phyloP scores from a whole-genome alignment of 2,888 invertebrate species.

The Xestia c-nigrum region DNA sequence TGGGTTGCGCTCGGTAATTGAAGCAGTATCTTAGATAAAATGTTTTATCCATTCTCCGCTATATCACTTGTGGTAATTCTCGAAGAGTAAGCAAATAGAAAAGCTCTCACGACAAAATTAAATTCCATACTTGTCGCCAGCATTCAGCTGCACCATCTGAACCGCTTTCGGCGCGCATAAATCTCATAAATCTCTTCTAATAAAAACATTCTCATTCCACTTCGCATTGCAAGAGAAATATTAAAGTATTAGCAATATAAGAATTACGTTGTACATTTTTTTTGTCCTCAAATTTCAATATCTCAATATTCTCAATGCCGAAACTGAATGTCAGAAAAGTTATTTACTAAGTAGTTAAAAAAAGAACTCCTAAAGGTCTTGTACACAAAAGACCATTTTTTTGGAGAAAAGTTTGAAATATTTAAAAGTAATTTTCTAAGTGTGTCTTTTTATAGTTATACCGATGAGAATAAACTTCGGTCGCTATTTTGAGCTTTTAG shows the following conservation, averaged over 20 bases:
- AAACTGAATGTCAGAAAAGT: conserved; percentile 35
- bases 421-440: conserved; percentile 20
- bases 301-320: conserved; percentile 22
- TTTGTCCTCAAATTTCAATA: conserved; percentile 25
- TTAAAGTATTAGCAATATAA: conserved; percentile 65
- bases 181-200: conserved; percentile 74
- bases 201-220: conserved; percentile 75
- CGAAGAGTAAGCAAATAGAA: conserved; percentile 59
- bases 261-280: conserved; percentile 18
- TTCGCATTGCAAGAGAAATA: conserved; percentile 68
- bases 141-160: conserved; percentile 76
- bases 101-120: conserved; percentile 76
- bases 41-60: conserved; percentile 22
- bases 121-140: conserved; percentile 79
- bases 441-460: conserved; percentile 10
- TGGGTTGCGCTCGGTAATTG: conserved; percentile 1
- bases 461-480: background rate
- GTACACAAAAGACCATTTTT: conserved; percentile 13
- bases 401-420: background rate
- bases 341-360: conserved; percentile 34
- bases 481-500: conserved; percentile 14
- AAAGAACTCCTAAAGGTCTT: conserved; percentile 31
- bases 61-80: conserved; percentile 54
- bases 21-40: conserved; percentile 29
- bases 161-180: conserved; percentile 73